phyloP scores from a whole-genome alignment of 2,888 invertebrate species.

The Metalampra italica region DNA sequence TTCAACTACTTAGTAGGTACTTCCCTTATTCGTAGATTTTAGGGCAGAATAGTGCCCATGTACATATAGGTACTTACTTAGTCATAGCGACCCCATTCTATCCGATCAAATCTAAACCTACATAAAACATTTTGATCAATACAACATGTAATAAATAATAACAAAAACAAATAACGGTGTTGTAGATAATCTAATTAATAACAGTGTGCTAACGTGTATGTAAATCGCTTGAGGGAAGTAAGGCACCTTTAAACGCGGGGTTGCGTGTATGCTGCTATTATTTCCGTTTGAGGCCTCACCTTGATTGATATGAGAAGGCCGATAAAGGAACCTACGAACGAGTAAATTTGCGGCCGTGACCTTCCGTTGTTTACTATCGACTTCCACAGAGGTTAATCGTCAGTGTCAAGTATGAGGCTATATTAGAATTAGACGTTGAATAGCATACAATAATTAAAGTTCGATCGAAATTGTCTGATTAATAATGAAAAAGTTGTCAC shows the following conservation, averaged over 20 bases:
- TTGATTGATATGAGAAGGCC: slow-evolving; percentile 51
- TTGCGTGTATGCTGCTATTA: slow-evolving; percentile 60
- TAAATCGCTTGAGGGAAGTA: slow-evolving; percentile 8
- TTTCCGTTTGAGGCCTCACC: slow-evolving; percentile 53
- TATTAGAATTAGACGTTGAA: slow-evolving; percentile 3
- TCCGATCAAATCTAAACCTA: no score
- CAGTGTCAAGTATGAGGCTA: slow-evolving; percentile 20
- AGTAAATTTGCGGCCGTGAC: slow-evolving; percentile 43
- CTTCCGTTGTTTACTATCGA: slow-evolving; percentile 23
- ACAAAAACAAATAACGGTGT: no score
- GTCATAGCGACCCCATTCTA: no score
- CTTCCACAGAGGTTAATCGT: slow-evolving; percentile 16
- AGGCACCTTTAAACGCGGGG: slow-evolving; percentile 34
- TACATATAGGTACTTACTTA: no score
- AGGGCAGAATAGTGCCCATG: no score
- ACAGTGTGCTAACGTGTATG: not conserved
- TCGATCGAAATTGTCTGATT: not conserved
- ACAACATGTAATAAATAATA: no score
- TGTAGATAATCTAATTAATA: no score
- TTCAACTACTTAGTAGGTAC: no score
- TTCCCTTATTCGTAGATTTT: no score
- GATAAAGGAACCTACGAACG: slow-evolving; percentile 42
- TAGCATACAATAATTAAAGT: not conserved
- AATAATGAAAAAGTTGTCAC: not conserved
- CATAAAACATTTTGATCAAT: no score